Base-by-base conservation (phyloP, 2,888 invertebrate genomes). In the Limnephilus marmoratus region DNA sequence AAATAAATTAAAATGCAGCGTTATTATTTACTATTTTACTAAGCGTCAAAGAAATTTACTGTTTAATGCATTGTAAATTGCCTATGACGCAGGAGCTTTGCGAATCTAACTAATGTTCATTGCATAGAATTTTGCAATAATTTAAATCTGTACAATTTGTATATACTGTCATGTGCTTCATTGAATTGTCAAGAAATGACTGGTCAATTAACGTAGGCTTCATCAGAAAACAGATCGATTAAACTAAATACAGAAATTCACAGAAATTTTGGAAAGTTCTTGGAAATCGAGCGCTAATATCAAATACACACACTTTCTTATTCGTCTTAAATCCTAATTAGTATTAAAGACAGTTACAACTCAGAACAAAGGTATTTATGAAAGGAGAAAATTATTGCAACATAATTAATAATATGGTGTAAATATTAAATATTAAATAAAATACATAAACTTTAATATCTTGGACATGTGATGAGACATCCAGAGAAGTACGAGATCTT, bases 211-310 rank as follows among this genome's bases (percentile, higher is more conserved):
- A 68, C 7, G 68, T 68, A 24, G 68, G 5, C 24, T 24, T 68
- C 68, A n/a, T n/a, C 68, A 68, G 68, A 68, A 68, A 68, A 68
- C 24, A 24, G 24, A 68, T 68, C 68, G 24, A 7, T 68, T 68
- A 68, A 68, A 24, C 9, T 24, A 68, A 24, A n/a, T 24, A 24
- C 68, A n/a, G 68, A 68, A 68, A 31, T 83, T 83, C 37, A 24
- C 37, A 83, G 34, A 83, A 83, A 37, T 83, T 83, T 83, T 37
- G 83, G 34, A 83, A 83, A 83, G 83, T 83, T 83, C 37, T 37
- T 83, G 11, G 83, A 83, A 83, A 83, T 34, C 0, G 11, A 34
- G 13, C 83, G 34, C 24, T 83, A 15, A 68, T 68, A 68, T 68
- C n/a, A 5, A 9, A 24, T 9, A 1, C 1, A n/a, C 24, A 24